These are phyloP conservation scores for Gracilinanus agilis DNA, from an alignment of 2,113 vertebrate species.

Conservation along the genomic window DNA sequence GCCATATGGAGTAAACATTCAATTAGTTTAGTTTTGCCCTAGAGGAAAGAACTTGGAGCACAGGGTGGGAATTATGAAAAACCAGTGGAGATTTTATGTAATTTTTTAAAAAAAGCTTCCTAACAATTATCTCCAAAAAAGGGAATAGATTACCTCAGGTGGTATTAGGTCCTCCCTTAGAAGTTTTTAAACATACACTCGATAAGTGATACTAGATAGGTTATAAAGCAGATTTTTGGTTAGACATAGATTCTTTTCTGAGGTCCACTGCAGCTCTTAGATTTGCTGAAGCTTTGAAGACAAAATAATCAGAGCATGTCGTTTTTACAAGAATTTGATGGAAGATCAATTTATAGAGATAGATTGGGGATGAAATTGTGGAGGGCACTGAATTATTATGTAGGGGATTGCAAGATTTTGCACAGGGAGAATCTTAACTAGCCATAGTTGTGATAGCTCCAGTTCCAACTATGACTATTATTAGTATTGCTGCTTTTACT, in stretches of 20 bases:
- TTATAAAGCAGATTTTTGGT: background rate
- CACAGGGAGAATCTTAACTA: background rate
- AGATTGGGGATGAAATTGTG: background rate
- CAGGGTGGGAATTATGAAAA: background rate
- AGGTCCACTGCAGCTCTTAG: background rate
- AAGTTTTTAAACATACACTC: background rate
- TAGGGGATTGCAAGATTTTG: background rate
- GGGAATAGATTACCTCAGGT: background rate
- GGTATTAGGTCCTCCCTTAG: background rate
- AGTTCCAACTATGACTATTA: background rate
- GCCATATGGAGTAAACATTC: background rate
- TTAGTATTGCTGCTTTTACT: background rate
- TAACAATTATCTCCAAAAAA: background rate
- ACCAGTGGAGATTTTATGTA: no score
- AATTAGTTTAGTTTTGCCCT: background rate
- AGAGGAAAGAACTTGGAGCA: background rate
- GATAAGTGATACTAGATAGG: background rate
- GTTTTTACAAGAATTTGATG: background rate
- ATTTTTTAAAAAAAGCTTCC: background rate
- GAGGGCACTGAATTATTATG: background rate
- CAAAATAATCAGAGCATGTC: background rate
- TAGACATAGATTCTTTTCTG: background rate
- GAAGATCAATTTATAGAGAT: background rate
- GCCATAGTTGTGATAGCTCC: background rate
- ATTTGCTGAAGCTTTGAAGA: background rate